Evolutionary conservation across 2,888 invertebrate genomes (phyloP).

Genomic region (Cephus runcator): DNA sequence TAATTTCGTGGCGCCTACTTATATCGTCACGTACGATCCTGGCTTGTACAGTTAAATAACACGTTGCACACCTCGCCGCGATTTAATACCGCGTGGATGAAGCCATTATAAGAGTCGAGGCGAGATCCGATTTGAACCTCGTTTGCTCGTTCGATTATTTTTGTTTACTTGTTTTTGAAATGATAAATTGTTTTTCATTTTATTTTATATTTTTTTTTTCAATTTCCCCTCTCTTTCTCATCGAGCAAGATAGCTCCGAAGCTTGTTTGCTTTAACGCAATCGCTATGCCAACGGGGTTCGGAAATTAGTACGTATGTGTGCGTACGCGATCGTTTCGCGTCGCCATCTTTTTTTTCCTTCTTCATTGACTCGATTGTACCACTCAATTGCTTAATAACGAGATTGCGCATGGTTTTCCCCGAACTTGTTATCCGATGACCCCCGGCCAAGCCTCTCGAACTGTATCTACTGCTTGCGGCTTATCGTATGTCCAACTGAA

Average conservation of each 20-base stretch:
- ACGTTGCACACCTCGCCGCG: slow-evolving; percentile 39
- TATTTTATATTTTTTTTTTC: background rate
- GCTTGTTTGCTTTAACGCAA: slow-evolving; percentile 36
- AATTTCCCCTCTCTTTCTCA: slow-evolving; percentile 8
- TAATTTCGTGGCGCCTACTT: slow-evolving; percentile 21
- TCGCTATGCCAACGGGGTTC: slow-evolving; percentile 7
- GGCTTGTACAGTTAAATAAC: slow-evolving; percentile 44
- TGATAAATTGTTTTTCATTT: background rate
- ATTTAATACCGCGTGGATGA: slow-evolving; percentile 38
- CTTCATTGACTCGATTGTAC: background rate
- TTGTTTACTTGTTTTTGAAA: background rate
- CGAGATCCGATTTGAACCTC: slow-evolving; percentile 26
- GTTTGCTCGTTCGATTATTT: background rate
- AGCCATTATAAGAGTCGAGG: slow-evolving; percentile 42
- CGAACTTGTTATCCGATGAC: background rate
- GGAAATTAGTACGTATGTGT: too few species aligned
- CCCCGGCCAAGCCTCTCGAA: background rate
- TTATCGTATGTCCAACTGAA: too few species aligned
- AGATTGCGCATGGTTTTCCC: background rate
- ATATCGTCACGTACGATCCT: slow-evolving; percentile 20
- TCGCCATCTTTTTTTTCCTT: background rate
- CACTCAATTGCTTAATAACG: background rate
- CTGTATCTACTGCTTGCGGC: background rate
- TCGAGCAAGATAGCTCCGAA: background rate
- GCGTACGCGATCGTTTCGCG: background rate